These are phyloP conservation scores for Epizoanthus fatuus DNA, from an alignment of 92 coral and sea anemone species.

Conservation along the genomic window DNA sequence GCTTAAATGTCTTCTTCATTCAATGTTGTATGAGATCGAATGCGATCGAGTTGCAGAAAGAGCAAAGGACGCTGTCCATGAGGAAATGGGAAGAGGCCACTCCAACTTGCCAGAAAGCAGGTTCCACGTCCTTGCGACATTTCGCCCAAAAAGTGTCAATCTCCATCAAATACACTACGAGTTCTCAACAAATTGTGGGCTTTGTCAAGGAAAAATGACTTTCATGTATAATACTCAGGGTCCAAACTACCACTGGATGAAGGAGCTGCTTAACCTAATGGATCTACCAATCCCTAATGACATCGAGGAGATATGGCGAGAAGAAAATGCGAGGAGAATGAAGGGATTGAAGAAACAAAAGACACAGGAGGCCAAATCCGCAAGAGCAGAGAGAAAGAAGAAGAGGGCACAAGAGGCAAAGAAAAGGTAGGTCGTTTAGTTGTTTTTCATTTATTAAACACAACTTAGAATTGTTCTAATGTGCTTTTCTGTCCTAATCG, in stretches of 20 bases:
- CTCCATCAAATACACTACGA: conserved; percentile 62
- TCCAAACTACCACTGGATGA: conserved; percentile 55
- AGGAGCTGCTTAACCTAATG: conserved; percentile 31
- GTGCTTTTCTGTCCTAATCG: no score
- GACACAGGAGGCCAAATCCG: neutral
- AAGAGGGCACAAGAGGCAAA: conserved; percentile 7
- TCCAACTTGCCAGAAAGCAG: conserved; percentile 52
- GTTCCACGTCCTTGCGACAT: conserved; percentile 53
- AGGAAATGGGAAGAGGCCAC: conserved; percentile 54
- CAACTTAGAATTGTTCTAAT: no score
- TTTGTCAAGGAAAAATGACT: conserved; percentile 59
- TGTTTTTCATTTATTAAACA: no score
- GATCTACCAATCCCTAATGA: conserved; percentile 59
- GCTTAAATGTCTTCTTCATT: conserved; percentile 55
- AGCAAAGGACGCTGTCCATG: conserved; percentile 42
- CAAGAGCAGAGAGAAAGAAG: neutral
- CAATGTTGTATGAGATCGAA: conserved; percentile 53
- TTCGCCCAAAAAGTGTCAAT: conserved; percentile 46
- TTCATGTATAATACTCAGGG: conserved; percentile 33
- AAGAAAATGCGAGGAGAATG: conserved; percentile 35
- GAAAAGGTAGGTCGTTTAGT: neutral
- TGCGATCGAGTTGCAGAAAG: conserved; percentile 36
- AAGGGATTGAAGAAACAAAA: conserved; percentile 5
- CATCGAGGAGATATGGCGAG: conserved; percentile 28
- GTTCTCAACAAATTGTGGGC: conserved; percentile 55